Evolutionary conservation across 1,140 invertebrate species (phyloP), one percentile per base, ranked within the genome.

Genomic region (Aphaenogaster rudis): DNA sequence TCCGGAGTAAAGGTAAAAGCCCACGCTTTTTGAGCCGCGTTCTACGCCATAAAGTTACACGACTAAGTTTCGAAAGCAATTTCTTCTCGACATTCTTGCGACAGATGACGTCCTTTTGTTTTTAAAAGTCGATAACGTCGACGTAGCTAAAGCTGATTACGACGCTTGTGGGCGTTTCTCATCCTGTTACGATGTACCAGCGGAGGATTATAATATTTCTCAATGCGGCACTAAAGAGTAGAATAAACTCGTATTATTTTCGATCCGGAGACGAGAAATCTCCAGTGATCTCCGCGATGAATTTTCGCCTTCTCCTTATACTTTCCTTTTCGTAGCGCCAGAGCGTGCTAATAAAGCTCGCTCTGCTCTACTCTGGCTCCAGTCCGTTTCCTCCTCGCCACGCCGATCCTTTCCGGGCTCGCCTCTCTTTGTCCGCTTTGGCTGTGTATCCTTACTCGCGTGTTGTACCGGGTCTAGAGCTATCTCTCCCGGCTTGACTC

Each of bases 401-500:
- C 81, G 71, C 9, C 66, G 61, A 67, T 77, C 66, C 76, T 86
- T 48, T 86, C 57, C 61, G 61, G 74, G 89, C 84, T 89, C 69
- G 82, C 89, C 59, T 74, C 80, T 67, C 76, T 86, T 80, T 86
- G 76, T 86, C 85, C 64, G 85, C 63, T 11, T 13, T 28, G 28
- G 28, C 39, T 42, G 59, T 54, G 74, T 79, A 79, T 69, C 76
- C 86, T 67, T 66, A 69, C 80, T 76, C 50, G 59, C 82, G 61
- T 79, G 74, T 86, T 79, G 82, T 61, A 57, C 82, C 63, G 79
- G 74, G 82, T 69, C 82, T 81, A 50, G 76, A 67, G 88, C 72
- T 72, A 81, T 78, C 82, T 82, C 71, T 86, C 86, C 74, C 76
- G 59, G 45, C 80, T 50, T 76, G 74, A 72, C 86, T 89, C 80